These are phyloP conservation scores for Nothobranchius kuhntae DNA, from an alignment of 2,113 vertebrate species.

Conservation along the genomic window DNA sequence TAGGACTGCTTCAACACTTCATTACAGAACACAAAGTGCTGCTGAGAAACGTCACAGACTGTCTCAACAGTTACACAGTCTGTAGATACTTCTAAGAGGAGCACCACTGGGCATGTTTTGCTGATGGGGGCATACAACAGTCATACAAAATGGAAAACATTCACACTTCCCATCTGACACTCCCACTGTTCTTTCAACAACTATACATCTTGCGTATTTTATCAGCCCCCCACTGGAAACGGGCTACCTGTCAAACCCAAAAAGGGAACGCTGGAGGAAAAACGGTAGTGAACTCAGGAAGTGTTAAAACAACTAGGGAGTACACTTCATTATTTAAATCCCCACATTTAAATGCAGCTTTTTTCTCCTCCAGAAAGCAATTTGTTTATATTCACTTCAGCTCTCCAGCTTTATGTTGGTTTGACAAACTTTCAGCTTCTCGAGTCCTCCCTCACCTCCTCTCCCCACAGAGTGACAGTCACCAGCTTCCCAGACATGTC, in stretches of 20 bases:
- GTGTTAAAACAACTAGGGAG: conserved; percentile 34
- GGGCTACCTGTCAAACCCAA: conserved; percentile 32
- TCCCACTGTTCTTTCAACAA: conserved; percentile 48
- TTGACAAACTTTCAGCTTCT: too few relatives aligned
- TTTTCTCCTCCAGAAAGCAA: conserved; percentile 4
- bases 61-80: too few relatives aligned
- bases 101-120: neutral
- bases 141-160: neutral
- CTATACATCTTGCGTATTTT: conserved; percentile 46
- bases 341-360: conserved; percentile 6
- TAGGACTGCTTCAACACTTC: too few relatives aligned
- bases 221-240: conserved; percentile 37
- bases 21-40: too few relatives aligned
- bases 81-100: neutral
- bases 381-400: neutral
- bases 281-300: conserved; percentile 18
- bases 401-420: too few relatives aligned
- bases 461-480: conserved; percentile 91
- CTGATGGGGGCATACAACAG: neutral
- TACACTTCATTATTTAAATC: conserved; percentile 23
- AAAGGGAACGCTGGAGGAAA: conserved; percentile 24
- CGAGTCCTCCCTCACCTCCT: conserved; percentile 80
- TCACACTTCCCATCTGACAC: conserved; percentile 19
- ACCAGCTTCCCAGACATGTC: conserved; percentile 91
- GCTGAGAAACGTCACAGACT: too few relatives aligned